Percentiles rank a stretch among this genome's conserved stretches.
phyloP scores from a whole-genome alignment of 2,888 invertebrate species.

The Ophraella communa region DNA sequence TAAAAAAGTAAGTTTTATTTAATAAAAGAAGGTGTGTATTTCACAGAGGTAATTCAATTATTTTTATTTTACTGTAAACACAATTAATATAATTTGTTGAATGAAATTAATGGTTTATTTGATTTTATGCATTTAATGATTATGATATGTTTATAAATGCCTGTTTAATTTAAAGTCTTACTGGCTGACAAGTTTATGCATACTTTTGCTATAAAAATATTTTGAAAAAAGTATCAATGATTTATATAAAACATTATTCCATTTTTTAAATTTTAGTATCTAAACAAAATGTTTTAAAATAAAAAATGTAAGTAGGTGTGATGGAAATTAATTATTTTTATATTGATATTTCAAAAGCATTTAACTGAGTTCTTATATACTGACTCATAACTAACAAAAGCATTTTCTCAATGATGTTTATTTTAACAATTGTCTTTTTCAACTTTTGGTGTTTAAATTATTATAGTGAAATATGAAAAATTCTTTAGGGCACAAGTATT shows the following conservation, averaged over 20 bases:
- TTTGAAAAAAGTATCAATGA: neutral
- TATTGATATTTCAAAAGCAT: neutral
- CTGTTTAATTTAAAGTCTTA: neutral
- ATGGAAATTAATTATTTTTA: too few relatives aligned
- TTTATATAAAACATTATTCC: neutral
- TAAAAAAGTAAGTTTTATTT: slow-evolving; percentile 67
- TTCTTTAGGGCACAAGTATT: slow-evolving; percentile 69
- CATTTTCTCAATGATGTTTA: too few relatives aligned
- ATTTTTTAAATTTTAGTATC: neutral
- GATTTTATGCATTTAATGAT: neutral
- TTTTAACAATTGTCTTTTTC: too few relatives aligned
- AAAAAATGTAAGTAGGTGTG: too few relatives aligned
- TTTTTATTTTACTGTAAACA: neutral
- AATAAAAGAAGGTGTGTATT: neutral
- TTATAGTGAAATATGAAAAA: too few relatives aligned
- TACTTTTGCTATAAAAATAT: neutral
- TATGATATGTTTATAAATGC: neutral
- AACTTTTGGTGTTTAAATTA: too few relatives aligned
- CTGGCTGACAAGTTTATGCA: neutral
- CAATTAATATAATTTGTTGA: neutral
- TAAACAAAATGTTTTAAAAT: neutral
- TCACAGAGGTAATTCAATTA: neutral
- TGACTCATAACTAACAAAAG: too few relatives aligned
- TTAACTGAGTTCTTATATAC: neutral
- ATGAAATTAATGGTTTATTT: neutral